A percentile compares a stretch with the other conserved stretches of the same genome.
These are phyloP conservation scores for Drosophila kepulauana DNA, from an alignment of 1,140 invertebrate species.

Conservation along the genomic window DNA sequence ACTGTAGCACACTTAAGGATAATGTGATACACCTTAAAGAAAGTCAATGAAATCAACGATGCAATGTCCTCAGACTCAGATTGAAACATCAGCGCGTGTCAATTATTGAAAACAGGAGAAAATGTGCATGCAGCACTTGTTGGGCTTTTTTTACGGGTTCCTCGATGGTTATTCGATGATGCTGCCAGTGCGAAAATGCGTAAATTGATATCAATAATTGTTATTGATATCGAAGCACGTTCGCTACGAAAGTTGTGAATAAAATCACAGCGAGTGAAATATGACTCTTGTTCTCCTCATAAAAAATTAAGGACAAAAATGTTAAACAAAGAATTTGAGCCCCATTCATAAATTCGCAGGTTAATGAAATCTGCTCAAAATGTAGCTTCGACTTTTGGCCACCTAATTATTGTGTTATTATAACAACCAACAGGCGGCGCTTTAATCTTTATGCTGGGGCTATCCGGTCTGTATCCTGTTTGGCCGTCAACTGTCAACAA, in stretches of 20 bases:
- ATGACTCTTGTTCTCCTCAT: not conserved
- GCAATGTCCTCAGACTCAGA: too few species aligned
- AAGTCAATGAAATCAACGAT: too few species aligned
- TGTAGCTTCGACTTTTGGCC: too few species aligned
- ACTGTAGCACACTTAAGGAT: too few species aligned
- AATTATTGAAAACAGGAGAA: slow-evolving; percentile 31
- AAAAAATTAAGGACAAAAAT: not conserved
- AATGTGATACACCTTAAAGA: too few species aligned
- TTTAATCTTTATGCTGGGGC: too few species aligned
- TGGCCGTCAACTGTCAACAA: too few species aligned
- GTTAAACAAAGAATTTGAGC: slow-evolving; percentile 24
- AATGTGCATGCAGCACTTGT: slow-evolving; percentile 24
- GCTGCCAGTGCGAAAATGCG: slow-evolving; percentile 36
- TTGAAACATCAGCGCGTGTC: slow-evolving; percentile 21
- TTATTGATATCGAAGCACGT: slow-evolving; percentile 78
- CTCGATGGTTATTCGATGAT: slow-evolving; percentile 41
- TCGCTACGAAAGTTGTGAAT: not conserved
- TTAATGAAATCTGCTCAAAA: too few species aligned
- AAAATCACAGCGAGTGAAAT: slow-evolving; percentile 1
- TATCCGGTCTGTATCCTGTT: too few species aligned
- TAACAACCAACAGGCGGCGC: too few species aligned
- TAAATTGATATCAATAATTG: slow-evolving; percentile 77
- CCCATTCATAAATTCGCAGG: too few species aligned
- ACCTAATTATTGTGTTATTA: too few species aligned
- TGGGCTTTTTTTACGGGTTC: slow-evolving; percentile 37